A percentile compares a stretch with the other conserved stretches of the same genome.
phyloP scores from a whole-genome alignment of 1,140 invertebrate species.

The Bombus confusus region DNA sequence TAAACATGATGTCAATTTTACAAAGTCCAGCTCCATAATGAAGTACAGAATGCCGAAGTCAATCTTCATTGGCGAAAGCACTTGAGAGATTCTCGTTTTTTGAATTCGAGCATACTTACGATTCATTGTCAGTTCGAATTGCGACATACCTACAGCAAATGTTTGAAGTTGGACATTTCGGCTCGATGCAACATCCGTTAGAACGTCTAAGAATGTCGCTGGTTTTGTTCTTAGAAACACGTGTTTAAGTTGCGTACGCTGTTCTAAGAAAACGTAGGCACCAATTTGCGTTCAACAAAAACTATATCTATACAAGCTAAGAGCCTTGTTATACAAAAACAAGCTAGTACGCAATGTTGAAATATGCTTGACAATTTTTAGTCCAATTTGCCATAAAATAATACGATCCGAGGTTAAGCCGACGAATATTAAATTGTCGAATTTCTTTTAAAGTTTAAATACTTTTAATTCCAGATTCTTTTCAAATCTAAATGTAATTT shows the following conservation, averaged over 20 bases:
- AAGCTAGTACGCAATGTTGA: not conserved
- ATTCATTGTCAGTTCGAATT: not conserved
- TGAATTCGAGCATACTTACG: not conserved
- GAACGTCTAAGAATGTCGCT: constrained; percentile 15
- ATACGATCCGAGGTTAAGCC: not conserved
- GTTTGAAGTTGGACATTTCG: constrained; percentile 38
- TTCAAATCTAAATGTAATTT: too few relatives aligned
- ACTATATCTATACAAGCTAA: not conserved
- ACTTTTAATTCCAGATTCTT: not conserved
- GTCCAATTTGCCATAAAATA: too few relatives aligned
- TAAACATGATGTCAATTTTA: not conserved
- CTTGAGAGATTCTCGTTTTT: not conserved
- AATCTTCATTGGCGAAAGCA: not conserved
- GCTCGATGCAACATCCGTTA: constrained; percentile 45
- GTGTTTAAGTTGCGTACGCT: constrained; percentile 22
- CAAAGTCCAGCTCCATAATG: not conserved
- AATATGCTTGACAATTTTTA: not conserved
- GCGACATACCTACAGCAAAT: constrained; percentile 20
- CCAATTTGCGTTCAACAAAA: not conserved
- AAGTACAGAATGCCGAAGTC: not conserved
- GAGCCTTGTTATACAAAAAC: not conserved
- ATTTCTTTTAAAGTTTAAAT: not conserved
- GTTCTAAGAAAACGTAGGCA: constrained; percentile 6
- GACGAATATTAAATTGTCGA: not conserved
- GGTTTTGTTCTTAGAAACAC: constrained; percentile 39